Evolutionary conservation across 2,113 vertebrate species (phyloP), one percentile per base, ranked within the genome.

Genomic region (Phylloscopus trochiloides): DNA sequence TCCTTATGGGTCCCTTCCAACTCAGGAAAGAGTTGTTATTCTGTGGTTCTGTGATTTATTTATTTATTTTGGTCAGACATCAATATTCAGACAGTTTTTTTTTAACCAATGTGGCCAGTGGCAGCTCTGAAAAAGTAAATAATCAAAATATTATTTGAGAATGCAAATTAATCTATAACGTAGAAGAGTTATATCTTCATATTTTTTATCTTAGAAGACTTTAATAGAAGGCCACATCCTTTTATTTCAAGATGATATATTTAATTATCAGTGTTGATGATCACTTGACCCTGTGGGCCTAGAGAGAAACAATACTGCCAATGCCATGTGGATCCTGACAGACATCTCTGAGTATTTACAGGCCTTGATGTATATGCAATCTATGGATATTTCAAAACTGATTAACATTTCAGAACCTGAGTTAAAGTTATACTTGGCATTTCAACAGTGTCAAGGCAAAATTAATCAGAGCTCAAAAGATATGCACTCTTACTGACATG

Each of bases 371-470:
- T 51, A 31, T 32, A 65, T 58, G 26, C 28, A 68, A 18, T 19
- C 62, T 68, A 28, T 65, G 74, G 63, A 34, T 65, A 58, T 77
- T 65, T 92, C 79, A 94, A 76, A 90, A 50, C 66, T 86, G 65
- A 88, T 96, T 90, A 95, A 65, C 51, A 62, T 95, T 90, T 95
- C 86, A 63, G 68, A 88, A 86, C 57, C 50, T 67, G 50, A 94
- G 40, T 70, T 95, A 38, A 86, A 68, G 74, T 92, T 87, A 45
- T 51, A 62, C 34, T 96, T 95, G 87, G 22, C 74, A 71, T 94
- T 96, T 96, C 71, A 32, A 1, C 79, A 57, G 67, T 45, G 40
- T 76, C 51, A 51, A 85, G 84, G 81, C 78, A 88, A 82, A 92
- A 90, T 94, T 87, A 73, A 45, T 91, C 70, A 63, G 61, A 45